A percentile compares a stretch with the other conserved stretches of the same genome.
phyloP scores from a whole-genome alignment of 2,797 vertebrate species.

The Salmo trutta region DNA sequence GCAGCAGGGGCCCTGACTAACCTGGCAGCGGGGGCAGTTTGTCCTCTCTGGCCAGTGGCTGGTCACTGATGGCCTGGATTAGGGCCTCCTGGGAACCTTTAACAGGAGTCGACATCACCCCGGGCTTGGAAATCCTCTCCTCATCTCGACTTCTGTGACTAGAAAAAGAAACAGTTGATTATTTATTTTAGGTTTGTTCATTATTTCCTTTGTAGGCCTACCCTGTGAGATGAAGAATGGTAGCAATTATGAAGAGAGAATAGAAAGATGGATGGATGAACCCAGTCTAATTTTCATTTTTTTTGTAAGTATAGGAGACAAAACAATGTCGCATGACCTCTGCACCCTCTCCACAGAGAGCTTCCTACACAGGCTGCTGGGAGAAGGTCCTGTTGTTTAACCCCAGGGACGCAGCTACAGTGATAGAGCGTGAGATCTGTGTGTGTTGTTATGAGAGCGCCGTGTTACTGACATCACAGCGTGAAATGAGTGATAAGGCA shows the following conservation, averaged over 20 bases:
- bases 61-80: conserved; percentile 80
- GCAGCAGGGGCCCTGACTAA: background rate
- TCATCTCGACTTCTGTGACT: conserved; percentile 93
- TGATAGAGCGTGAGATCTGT: background rate
- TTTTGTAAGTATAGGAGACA: background rate
- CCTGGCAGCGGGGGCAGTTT: conserved; percentile 87
- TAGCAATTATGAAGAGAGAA: conserved; percentile 3
- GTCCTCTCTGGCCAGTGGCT: conserved; percentile 78
- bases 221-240: background rate
- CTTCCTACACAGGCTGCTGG: background rate
- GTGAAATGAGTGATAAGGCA: background rate
- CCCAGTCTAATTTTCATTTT: conserved; percentile 12
- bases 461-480: background rate
- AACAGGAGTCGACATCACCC: conserved; percentile 83
- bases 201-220: background rate
- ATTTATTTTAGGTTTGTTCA: background rate
- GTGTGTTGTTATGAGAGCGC: background rate
- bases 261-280: background rate
- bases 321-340: background rate
- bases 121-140: conserved; percentile 85
- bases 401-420: background rate
- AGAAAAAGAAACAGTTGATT: conserved; percentile 14
- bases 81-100: conserved; percentile 83
- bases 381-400: no score
- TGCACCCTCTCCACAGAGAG: background rate